Base-by-base conservation (phyloP, 2,797 vertebrate genomes). In the Rhynchonycteris naso region DNA sequence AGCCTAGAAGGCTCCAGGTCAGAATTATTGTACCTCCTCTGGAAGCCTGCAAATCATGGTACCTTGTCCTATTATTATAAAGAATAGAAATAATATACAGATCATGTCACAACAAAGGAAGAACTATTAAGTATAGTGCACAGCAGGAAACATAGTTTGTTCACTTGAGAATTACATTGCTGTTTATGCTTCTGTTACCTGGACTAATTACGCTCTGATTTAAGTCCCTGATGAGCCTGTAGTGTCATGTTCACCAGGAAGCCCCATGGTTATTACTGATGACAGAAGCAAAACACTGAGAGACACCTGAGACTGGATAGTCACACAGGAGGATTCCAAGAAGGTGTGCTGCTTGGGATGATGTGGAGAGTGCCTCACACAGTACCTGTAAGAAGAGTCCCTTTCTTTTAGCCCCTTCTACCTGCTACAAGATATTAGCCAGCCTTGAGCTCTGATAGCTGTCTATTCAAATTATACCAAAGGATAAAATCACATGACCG, bases 381-480 rank as follows among this genome's bases (percentile, higher is more conserved):
- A 6, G 24, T 15, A 74, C 28, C 38, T 81, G 15, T 16, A 68
- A 63, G 21, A 52, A 59, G 12, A 54, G 15, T 38, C 30, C 68
- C 61, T 78, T 87, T 91, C 88, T 68, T 88, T 75, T 61, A 68
- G 69, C 13, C 30, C 72, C 33, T 93, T 83, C 74, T 54, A 18
- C 52, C 38, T 87, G 22, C 33, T 83, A n/a, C 54, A 79, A 79
- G 56, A 58, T 43, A 43, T 19, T 47, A 92, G 81, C 81, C 82
- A 94, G 24, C 65, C 56, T 43, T 59, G 35, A 91, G 69, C 54
- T 86, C 33, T 47, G 59, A 86, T 18, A 72, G 66, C 52, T 61
- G 38, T 90, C 88, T 86, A 91, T 59, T 95, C 81, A 68, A 68
- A 93, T 94, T 88, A 93, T 22, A 68, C 50, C 15, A 71, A 82